phyloP scores from a whole-genome alignment of 92 coral and sea anemone genomes.

The Isaurus tuberculatus region DNA sequence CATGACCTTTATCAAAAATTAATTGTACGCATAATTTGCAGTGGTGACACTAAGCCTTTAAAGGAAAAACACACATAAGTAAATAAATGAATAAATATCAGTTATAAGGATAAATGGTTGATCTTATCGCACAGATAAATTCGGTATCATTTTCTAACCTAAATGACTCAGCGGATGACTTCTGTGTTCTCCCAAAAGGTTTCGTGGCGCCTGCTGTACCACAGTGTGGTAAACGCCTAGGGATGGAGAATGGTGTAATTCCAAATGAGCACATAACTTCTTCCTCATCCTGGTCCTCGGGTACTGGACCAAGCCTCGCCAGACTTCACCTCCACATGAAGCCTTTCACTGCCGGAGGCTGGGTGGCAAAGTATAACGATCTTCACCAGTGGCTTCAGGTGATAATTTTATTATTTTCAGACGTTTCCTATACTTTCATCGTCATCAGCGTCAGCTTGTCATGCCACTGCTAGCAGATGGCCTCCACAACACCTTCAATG shows the following conservation, averaged over 20 bases:
- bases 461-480: no score
- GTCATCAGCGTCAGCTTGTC: no score
- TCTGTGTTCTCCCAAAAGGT: background rate
- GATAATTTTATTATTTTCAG: background rate
- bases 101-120: no score
- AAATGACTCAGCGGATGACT: background rate
- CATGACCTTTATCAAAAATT: no score
- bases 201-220: constrained; percentile 20
- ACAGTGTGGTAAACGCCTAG: constrained; percentile 49
- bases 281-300: constrained; percentile 31
- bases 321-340: constrained; percentile 56
- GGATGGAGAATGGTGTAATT: constrained; percentile 68
- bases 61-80: no score
- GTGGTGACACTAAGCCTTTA: no score
- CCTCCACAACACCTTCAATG: no score
- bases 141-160: no score
- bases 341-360: constrained; percentile 52
- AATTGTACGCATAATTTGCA: no score
- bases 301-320: constrained; percentile 72
- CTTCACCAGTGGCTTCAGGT: constrained; percentile 73
- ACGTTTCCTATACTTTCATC: no score
- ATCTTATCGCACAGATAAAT: no score
- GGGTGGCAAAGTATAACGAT: constrained; percentile 57
- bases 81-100: no score
- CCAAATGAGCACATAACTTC: constrained; percentile 70